Evolutionary conservation across 2,888 invertebrate genomes (phyloP).

Genomic region (Caenorhabditis japonica): DNA sequence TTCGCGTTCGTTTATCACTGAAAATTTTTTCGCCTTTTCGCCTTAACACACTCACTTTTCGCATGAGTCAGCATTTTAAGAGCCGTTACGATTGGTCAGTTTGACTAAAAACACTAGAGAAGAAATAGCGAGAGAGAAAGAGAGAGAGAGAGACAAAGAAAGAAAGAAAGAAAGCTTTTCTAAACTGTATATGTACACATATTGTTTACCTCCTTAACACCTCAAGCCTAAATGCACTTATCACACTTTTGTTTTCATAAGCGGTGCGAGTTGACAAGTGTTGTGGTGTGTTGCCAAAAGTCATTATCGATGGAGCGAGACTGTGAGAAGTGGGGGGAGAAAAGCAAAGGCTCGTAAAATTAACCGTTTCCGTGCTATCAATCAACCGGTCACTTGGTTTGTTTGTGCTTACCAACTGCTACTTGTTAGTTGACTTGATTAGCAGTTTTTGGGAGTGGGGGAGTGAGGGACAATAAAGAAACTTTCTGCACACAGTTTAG

Average conservation of each 20-base stretch:
- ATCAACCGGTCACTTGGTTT: no score
- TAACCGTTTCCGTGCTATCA: background rate
- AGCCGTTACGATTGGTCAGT: no score
- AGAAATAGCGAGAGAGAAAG: background rate
- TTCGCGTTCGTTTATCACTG: background rate
- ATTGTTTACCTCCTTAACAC: constrained; percentile 16
- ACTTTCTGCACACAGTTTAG: no score
- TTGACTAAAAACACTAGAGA: no score
- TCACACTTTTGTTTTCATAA: constrained; percentile 43
- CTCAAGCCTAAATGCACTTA: constrained; percentile 39
- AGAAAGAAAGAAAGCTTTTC: background rate
- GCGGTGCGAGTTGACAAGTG: constrained; percentile 6
- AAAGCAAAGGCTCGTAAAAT: background rate
- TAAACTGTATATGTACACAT: constrained; percentile 16
- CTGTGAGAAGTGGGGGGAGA: constrained; percentile 1
- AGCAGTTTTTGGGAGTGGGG: no score
- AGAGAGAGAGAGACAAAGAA: background rate
- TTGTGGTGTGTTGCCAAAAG: constrained; percentile 10
- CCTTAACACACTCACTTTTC: no score
- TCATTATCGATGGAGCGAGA: constrained; percentile 8
- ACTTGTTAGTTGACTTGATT: no score
- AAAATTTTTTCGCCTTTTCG: no score
- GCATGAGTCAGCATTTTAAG: no score
- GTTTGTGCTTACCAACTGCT: no score
- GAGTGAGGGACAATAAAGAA: no score